Base-by-base conservation (phyloP, 1,140 invertebrate genomes). In the Coelopa frigida region DNA sequence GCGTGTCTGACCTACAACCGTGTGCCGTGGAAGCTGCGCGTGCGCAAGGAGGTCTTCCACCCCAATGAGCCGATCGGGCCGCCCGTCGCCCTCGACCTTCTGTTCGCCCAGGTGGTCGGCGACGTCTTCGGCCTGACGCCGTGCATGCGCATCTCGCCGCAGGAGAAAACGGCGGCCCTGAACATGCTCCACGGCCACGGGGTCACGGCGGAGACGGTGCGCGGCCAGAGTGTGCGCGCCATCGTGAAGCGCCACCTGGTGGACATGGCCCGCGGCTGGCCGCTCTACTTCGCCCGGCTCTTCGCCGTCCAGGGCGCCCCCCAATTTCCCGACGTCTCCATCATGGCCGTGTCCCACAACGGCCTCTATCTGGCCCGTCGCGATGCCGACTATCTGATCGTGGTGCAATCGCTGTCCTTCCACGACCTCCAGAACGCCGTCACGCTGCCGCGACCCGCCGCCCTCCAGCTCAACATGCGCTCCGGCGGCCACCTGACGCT, bases 31-130 rank as follows among this genome's bases (percentile, higher is more conserved):
- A 84, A 84, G 20, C 65, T 98, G 32, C 79, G 87, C 37, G 81
- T 97, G 5, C 80, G 92, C 50, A 96, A 96, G 71, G 93, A 96
- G 70, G 83, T 97, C 2, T 98, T 98, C 61, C 83, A 87, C 23
- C 94, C 94, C 0, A 78, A 81, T 20, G 94, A 98, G 70, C 78
- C 79, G 3, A 76, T 96, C 14, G 85, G 84, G 3, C 87, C 90
- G 44, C 87, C 89, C 0, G 71, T 85, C 24, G 81, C 89, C 0
- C 70, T 97, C 5, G 89, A 96, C 69, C 69, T 98, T 37, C 82
- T 98, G 1, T 98, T 96, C 67, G 88, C 85, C 57, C 82, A 90
- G 75, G 80, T 98, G 4, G 86, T 91, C 0, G 77, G 81, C 43
- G 94, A 98, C 61, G 85, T 91, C 15, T 83, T 87, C 36, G 84